Evolutionary conservation across 2,888 invertebrate genomes (phyloP), one percentile per base, ranked within the genome.

Genomic region (Callyntrura sp.): DNA sequence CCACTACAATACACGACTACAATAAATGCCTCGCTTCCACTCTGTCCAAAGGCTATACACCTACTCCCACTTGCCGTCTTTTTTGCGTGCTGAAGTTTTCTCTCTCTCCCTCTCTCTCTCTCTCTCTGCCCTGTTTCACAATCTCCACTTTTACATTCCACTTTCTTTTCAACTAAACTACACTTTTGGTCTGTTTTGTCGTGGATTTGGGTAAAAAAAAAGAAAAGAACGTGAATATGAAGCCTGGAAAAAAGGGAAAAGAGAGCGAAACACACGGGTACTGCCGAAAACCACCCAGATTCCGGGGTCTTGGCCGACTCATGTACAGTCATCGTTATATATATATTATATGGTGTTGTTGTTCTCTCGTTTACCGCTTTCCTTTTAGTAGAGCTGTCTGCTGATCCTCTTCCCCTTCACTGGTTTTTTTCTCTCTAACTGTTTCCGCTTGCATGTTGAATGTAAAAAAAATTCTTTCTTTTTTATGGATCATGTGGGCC

Each of bases 391-490:
- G 73, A 86, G 68, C 90, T 85, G 85, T 81, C 85, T 85, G 45
- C 65, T 76, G 85, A 90, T 90, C 90, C 90, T 82, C 86, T 86
- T 84, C 76, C 79, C 79, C 73, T 55, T 25, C 51, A 25, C 62
- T 78, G 73, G 45, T 73, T 45, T 73, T 84, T 76, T 70, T 48
- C 48, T 23, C 28, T 55, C 68, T 68, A 55, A 8, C 68, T 35
- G 25, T 81, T 90, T 90, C 85, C 85, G 85, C 85, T 82, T 90
- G 90, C 90, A 90, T 90, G 90, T 85, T 90, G 90, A 85, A 90
- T 90, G 85, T 62, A 73, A 90, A 88, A 83, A 73, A 90, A 88
- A 83, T 70, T 73, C 60, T 73, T 62, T 86, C 51, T 68, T 79
- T 84, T 84, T 86, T 86, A 86, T 86, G 86, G 60, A 86, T 86